phyloP scores from a whole-genome alignment of 2,113 vertebrate genomes.

The Periophthalmodon schlosseri region DNA sequence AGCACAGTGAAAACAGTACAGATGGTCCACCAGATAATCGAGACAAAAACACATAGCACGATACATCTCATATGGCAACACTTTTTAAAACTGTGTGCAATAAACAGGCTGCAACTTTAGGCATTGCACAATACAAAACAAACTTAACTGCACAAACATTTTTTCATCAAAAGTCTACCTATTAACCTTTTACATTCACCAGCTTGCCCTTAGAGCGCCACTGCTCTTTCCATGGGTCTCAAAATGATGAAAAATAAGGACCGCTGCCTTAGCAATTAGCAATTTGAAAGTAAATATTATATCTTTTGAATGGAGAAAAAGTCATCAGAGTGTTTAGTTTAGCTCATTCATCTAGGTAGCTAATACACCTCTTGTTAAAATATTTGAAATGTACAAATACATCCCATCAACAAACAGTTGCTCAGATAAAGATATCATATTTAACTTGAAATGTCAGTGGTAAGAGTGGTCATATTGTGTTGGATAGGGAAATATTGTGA shows the following conservation, averaged over 20 bases:
- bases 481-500: constrained; percentile 15
- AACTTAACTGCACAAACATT: not conserved
- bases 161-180: not conserved
- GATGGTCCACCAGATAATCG: constrained; percentile 47
- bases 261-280: too few species aligned
- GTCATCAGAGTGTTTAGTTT: too few species aligned
- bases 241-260: too few species aligned
- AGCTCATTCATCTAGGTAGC: not conserved
- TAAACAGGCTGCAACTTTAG: not conserved
- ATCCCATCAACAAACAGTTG: too few species aligned
- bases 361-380: too few species aligned
- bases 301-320: too few species aligned
- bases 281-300: too few species aligned
- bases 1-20: constrained; percentile 39
- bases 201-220: not conserved
- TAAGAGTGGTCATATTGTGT: not conserved
- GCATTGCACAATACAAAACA: not conserved
- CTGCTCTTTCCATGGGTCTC: not conserved
- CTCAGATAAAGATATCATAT: too few species aligned
- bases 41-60: constrained; percentile 1
- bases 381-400: too few species aligned
- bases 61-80: constrained; percentile 12
- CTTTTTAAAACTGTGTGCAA: constrained; percentile 24
- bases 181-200: not conserved
- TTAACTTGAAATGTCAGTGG: not conserved